Evolutionary conservation across 2,888 invertebrate species (phyloP), one percentile per base, ranked within the genome.

Genomic region (Smittia aterrima): DNA sequence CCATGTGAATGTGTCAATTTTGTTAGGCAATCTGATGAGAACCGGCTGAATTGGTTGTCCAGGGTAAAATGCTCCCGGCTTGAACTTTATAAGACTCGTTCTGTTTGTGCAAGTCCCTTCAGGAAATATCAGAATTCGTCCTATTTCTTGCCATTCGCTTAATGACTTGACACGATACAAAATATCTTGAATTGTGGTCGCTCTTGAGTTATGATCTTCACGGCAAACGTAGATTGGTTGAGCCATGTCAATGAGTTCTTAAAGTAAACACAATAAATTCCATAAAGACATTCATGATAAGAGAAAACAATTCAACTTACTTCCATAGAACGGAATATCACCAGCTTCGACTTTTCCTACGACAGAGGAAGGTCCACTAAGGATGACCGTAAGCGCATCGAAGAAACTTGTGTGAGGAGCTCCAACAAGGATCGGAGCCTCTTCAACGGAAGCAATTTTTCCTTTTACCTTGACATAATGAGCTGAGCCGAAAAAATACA

Each of bases 41-140:
- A 98, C 95, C 0, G 97, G 97, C 81, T 98, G 98, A 1, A 98
- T 92, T 0, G 98, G 96, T 13, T 96, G 94, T 0, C 96, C 96
- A 0, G 96, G 96, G 83, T 93, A 93, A 84, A 98, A 98, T 11
- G 96, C 97, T 53, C 97, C 96, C 1, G 91, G 90, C 81, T 93
- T 94, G 83, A 94, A 95, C 41, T 93, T 92, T 78, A 94, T 93
- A 78, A 98, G 85, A 80, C 95, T 95, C 0, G 92, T 91, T 25
- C 96, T 88, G 84, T 98, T 98, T 32, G 97, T 96, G 82, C 96
- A 97, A 0, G 98, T 98, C 66, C 70, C 70, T 70, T 70, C 70
- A 1, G 70, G 70, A 54, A 70, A 70, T 1, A 70, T 70, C 20
- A 72, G 77, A 78, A 92, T 90, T n/a, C 16, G 7, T 3, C 32